Evolutionary conservation across 2,888 invertebrate species (phyloP).

Genomic region (Ectemnius cavifrons): DNA sequence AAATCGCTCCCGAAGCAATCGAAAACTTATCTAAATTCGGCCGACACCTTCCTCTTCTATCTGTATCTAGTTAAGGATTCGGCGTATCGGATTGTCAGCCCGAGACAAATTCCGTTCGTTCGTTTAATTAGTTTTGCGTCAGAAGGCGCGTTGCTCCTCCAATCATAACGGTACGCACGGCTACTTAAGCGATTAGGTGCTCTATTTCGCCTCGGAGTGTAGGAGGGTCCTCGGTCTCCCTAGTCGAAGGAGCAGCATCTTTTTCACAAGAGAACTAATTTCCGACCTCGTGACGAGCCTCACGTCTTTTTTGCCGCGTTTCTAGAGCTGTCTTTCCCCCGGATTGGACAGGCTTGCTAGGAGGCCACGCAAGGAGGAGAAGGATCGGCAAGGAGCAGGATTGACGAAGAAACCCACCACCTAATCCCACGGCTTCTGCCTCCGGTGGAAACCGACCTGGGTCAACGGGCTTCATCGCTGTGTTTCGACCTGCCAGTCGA

Average conservation of each 20-base stretch:
- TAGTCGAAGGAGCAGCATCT: background rate
- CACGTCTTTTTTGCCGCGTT: background rate
- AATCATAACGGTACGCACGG: conserved; percentile 1
- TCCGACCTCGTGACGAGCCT: background rate
- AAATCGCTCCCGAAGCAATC: background rate
- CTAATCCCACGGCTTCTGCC: conserved; percentile 50
- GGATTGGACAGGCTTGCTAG: conserved; percentile 17
- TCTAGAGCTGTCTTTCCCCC: background rate
- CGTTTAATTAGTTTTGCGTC: no score
- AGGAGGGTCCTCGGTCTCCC: background rate
- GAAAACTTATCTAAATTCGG: conserved; percentile 9
- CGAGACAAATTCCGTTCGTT: background rate
- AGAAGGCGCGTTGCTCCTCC: no score
- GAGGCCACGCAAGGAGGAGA: background rate
- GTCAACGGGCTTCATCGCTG: conserved; percentile 60
- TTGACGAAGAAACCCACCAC: conserved; percentile 38
- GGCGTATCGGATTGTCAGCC: no score
- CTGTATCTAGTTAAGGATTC: background rate
- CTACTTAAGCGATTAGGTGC: conserved; percentile 1
- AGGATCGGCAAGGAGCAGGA: conserved; percentile 17
- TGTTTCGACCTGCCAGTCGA: conserved; percentile 51
- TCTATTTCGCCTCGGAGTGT: background rate
- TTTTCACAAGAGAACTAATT: conserved; percentile 2
- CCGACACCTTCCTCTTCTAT: background rate
- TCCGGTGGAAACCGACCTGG: conserved; percentile 63